Conservation (phyloP, 2,888 invertebrate species). For the Platypus cylindrus region DNA sequence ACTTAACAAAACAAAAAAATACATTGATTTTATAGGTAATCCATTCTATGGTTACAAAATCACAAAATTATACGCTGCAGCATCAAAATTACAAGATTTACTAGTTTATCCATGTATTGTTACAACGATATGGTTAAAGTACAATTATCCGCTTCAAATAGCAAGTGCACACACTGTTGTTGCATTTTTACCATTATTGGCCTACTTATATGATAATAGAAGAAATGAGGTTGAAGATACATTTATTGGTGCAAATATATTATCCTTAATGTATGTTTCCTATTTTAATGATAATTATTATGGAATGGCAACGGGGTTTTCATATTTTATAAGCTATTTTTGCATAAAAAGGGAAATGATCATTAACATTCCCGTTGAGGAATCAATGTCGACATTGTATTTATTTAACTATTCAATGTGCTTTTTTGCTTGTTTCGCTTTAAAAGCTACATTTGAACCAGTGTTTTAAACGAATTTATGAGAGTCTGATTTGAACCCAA, state of each 20-base stretch:
- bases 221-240: constrained; percentile 23
- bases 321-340: constrained; percentile 29
- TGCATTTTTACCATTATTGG: constrained; percentile 22
- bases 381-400: constrained; percentile 31
- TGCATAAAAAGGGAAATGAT: constrained; percentile 23
- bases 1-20: constrained; percentile 1
- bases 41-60: constrained; percentile 27
- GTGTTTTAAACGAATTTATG: constrained; percentile 5
- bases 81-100: constrained; percentile 23
- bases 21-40: constrained; percentile 25
- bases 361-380: constrained; percentile 20
- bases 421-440: constrained; percentile 30
- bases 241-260: constrained; percentile 19
- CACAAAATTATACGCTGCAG: constrained; percentile 21
- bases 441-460: constrained; percentile 21
- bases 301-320: constrained; percentile 23
- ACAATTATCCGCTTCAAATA: constrained; percentile 18
- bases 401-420: constrained; percentile 32
- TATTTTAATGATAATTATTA: constrained; percentile 27
- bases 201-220: constrained; percentile 18
- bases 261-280: constrained; percentile 25
- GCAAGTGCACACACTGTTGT: constrained; percentile 17
- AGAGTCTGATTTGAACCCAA: too few relatives aligned
- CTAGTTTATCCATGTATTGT: constrained; percentile 24
- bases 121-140: constrained; percentile 20